phyloP scores from a whole-genome alignment of 2,888 invertebrate species.

The Bembecia ichneumoniformis region DNA sequence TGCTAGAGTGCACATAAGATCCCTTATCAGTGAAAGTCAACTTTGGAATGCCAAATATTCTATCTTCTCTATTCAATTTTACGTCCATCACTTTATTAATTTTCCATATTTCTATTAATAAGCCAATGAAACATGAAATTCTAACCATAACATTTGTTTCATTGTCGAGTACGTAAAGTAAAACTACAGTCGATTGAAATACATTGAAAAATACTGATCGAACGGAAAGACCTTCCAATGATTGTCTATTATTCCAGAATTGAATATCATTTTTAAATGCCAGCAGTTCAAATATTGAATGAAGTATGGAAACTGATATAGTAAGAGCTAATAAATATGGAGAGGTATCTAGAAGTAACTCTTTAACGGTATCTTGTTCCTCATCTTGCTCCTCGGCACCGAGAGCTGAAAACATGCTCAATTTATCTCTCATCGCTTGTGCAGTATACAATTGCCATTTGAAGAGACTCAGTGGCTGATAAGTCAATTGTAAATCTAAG shows the following conservation, averaged over 20 bases:
- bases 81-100: conserved; percentile 94
- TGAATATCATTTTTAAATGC: conserved; percentile 99
- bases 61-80: conserved; percentile 80
- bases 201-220: conserved; percentile 98
- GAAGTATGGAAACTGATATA: conserved; percentile 91
- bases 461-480: conserved; percentile 93
- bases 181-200: conserved; percentile 95
- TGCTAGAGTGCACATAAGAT: conserved; percentile 95
- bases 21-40: conserved; percentile 92
- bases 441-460: conserved; percentile 99
- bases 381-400: conserved; percentile 85
- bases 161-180: conserved; percentile 97
- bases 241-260: conserved; percentile 98
- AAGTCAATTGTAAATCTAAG: conserved; percentile 80
- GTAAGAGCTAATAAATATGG: conserved; percentile 95
- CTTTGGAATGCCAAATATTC: conserved; percentile 85
- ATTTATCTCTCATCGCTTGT: conserved; percentile 92
- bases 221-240: conserved; percentile 96
- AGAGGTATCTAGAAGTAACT: conserved; percentile 96
- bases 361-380: conserved; percentile 92
- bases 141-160: conserved; percentile 97
- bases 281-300: conserved; percentile 97
- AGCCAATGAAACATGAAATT: conserved; percentile 93
- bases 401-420: conserved; percentile 78
- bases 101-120: conserved; percentile 99